Conservation (phyloP, 2,113 vertebrate genomes). For the Corynorhinus townsendii region DNA sequence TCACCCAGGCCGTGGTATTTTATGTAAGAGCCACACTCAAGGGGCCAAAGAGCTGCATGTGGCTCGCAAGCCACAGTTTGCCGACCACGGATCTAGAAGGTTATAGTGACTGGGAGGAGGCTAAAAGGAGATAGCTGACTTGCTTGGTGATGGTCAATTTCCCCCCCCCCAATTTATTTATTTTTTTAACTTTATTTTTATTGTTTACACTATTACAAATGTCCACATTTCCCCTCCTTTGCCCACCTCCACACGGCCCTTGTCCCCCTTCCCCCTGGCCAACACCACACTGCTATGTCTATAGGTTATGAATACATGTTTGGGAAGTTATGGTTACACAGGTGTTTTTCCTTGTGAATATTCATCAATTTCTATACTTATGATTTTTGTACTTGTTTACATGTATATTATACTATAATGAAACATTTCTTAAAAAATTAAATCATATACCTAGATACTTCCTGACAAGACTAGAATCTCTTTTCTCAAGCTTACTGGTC, state of each 20-base stretch:
- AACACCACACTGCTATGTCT: background rate
- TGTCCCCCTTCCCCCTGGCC: background rate
- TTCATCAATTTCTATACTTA: background rate
- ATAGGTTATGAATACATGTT: no score
- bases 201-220: background rate
- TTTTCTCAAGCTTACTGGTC: background rate
- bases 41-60: no score
- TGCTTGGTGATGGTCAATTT: background rate
- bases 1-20: no score
- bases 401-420: background rate
- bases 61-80: no score
- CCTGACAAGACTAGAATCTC: background rate
- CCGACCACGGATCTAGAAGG: background rate
- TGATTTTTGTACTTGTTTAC: background rate
- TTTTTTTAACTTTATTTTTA: background rate
- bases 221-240: background rate
- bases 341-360: background rate
- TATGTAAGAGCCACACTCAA: no score
- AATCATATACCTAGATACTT: background rate
- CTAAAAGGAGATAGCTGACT: background rate
- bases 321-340: background rate
- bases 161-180: background rate
- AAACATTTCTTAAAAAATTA: background rate
- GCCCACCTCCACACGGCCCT: background rate
- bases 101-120: background rate